Conservation (phyloP, 1,140 invertebrate species). For the Bombus confusus region DNA sequence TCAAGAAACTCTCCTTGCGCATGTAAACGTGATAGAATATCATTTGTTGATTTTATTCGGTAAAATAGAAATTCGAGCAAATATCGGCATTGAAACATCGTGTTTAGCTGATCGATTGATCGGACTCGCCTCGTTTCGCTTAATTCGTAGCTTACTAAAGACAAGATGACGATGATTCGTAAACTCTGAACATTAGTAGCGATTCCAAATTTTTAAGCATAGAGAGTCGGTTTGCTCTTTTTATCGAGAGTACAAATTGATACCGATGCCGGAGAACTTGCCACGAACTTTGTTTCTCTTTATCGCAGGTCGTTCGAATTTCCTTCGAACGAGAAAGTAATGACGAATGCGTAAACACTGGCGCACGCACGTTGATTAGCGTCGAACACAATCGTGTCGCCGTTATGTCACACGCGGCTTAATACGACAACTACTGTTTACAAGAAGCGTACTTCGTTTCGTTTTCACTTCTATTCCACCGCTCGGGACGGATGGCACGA, state of each 20-base stretch:
- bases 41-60: constrained; percentile 29
- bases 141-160: background rate
- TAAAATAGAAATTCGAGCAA: constrained; percentile 10
- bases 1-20: constrained; percentile 51
- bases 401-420: constrained; percentile 54
- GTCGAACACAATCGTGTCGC: constrained; percentile 31
- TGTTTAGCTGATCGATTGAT: background rate
- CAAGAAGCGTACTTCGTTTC: constrained; percentile 41
- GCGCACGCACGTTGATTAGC: background rate
- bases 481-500: background rate
- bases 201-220: no score
- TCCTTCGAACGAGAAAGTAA: background rate
- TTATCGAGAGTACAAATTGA: background rate
- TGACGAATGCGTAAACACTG: background rate
- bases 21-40: constrained; percentile 12
- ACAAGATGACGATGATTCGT: no score
- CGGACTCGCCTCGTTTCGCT: background rate
- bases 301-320: constrained; percentile 2
- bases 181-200: no score
- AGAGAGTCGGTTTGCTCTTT: no score
- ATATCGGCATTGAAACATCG: background rate
- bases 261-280: background rate
- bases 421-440: constrained; percentile 42
- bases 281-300: background rate
- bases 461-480: constrained; percentile 60